A percentile compares a stretch with the other conserved stretches of the same genome.
These are phyloP conservation scores for Empidonax traillii DNA, from an alignment of 2,113 vertebrate species.

Conservation along the genomic window DNA sequence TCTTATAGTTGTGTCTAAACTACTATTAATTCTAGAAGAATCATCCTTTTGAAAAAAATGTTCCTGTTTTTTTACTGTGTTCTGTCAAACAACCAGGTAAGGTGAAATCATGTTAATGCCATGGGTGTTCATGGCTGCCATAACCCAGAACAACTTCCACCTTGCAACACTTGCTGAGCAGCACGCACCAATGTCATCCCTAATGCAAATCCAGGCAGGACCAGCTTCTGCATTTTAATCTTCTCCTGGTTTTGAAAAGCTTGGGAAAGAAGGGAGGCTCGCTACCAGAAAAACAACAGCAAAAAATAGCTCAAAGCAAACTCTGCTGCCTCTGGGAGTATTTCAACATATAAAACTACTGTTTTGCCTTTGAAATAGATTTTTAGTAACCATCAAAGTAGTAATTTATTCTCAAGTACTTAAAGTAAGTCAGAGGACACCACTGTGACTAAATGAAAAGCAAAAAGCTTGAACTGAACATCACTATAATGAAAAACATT, in stretches of 20 bases:
- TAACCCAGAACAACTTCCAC: background rate
- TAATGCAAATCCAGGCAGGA: background rate
- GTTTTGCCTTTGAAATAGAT: background rate
- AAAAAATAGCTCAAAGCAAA: background rate
- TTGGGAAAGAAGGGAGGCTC: background rate
- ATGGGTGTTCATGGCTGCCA: background rate
- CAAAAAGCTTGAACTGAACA: background rate
- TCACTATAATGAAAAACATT: background rate
- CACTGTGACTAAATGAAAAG: background rate
- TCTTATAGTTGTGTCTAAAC: background rate
- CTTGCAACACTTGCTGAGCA: background rate
- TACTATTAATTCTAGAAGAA: background rate
- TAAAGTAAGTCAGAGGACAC: background rate
- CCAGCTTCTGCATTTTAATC: background rate
- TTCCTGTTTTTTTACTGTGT: accelerated
- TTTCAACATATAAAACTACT: background rate
- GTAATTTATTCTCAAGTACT: background rate
- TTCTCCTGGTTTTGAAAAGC: background rate
- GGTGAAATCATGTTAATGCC: background rate
- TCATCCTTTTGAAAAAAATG: background rate
- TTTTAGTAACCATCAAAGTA: background rate
- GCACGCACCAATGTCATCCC: accelerated
- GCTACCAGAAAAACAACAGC: background rate
- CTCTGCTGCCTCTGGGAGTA: background rate
- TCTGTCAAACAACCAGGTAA: background rate